These are phyloP conservation scores for Neoaliturus tenellus DNA, from an alignment of 2,888 invertebrate species.

Conservation along the genomic window DNA sequence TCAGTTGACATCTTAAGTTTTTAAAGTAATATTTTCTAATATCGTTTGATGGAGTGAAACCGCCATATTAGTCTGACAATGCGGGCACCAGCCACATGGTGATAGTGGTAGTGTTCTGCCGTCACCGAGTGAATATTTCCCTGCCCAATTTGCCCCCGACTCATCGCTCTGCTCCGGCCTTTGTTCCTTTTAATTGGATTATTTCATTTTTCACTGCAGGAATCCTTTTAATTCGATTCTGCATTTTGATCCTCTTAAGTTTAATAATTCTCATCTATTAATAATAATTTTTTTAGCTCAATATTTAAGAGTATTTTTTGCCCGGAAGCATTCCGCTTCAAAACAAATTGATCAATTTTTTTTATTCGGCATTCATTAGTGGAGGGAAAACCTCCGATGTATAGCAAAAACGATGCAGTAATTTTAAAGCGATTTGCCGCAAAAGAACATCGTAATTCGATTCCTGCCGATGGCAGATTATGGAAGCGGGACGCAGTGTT, in stretches of 20 bases:
- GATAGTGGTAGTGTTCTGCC: no score
- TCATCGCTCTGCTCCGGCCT: neutral
- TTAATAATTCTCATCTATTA: no score
- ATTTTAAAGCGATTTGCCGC: slow-evolving; percentile 16
- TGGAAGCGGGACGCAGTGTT: neutral
- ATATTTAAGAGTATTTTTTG: neutral
- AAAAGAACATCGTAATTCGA: slow-evolving; percentile 5
- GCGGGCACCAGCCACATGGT: no score
- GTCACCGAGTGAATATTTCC: neutral
- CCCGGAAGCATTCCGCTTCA: neutral
- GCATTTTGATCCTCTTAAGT: neutral
- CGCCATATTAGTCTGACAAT: no score
- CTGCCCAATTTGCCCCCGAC: neutral
- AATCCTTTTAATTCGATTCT: neutral
- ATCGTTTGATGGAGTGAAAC: no score
- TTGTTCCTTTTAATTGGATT: slow-evolving; percentile 17
- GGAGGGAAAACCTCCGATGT: neutral
- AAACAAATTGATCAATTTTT: neutral
- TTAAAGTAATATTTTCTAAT: no score
- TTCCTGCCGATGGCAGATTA: neutral
- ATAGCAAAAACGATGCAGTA: slow-evolving; percentile 10
- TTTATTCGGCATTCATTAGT: neutral
- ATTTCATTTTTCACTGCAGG: neutral
- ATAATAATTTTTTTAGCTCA: neutral
- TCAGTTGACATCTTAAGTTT: no score